phyloP scores from a whole-genome alignment of 2,113 vertebrate genomes.

The Clinocottus analis region DNA sequence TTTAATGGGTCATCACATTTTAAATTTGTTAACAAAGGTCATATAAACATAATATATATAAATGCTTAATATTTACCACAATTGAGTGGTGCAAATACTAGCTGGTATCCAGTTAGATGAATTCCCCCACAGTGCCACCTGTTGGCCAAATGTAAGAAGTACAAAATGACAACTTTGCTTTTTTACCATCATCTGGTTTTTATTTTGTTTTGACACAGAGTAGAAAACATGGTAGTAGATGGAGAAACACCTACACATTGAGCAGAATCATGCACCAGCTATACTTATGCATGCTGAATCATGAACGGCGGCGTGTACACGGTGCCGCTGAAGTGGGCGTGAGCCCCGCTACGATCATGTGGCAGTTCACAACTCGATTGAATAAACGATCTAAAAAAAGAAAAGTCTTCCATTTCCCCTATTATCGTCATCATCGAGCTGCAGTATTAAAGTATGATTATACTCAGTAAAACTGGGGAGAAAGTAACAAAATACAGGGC shows the following conservation, averaged over 20 bases:
- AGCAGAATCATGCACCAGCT: constrained; percentile 67
- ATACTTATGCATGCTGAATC: constrained; percentile 58
- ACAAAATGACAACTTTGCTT: constrained; percentile 15
- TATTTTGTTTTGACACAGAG: constrained; percentile 55
- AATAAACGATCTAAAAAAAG: constrained; percentile 21
- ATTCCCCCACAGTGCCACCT: constrained; percentile 21
- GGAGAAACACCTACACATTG: constrained; percentile 50
- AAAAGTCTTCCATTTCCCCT: neutral
- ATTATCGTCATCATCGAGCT: neutral
- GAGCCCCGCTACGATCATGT: constrained; percentile 44
- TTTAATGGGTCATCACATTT: neutral
- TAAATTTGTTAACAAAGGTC: neutral
- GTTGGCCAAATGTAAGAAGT: constrained; percentile 26
- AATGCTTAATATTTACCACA: neutral
- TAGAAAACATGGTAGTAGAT: constrained; percentile 65
- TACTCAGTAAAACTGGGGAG: neutral
- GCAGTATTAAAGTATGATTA: constrained; percentile 32
- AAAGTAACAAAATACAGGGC: constrained; percentile 35
- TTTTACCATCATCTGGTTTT: constrained; percentile 26
- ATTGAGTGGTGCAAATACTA: neutral
- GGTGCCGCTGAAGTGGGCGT: constrained; percentile 12
- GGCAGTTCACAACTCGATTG: constrained; percentile 56
- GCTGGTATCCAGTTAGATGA: neutral
- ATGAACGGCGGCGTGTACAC: constrained; percentile 41
- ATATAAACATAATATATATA: neutral